Evolutionary conservation across 2,797 vertebrate species (phyloP).

Genomic region (Pogoniulus pusillus): DNA sequence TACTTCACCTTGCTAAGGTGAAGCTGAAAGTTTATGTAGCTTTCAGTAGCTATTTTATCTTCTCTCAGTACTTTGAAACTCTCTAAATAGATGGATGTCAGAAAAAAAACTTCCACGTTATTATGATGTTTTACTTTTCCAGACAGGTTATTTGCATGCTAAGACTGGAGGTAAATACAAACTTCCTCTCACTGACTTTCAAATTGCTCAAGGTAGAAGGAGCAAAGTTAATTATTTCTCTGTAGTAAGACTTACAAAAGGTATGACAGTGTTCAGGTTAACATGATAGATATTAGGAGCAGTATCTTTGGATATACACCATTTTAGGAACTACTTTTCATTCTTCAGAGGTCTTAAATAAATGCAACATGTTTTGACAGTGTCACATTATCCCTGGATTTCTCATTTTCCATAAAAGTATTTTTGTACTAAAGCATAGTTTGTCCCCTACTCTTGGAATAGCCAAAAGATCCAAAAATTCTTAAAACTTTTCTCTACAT

Average conservation of each 20-base stretch:
- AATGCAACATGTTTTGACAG: background rate
- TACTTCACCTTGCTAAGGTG: background rate
- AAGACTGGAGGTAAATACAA: background rate
- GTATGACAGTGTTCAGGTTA: background rate
- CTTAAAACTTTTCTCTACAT: background rate
- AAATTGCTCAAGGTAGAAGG: background rate
- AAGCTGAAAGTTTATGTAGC: background rate
- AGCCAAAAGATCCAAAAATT: background rate
- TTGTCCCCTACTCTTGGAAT: background rate
- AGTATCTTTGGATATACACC: background rate
- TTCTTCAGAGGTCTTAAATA: background rate
- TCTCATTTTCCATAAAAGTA: background rate
- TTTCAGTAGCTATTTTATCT: background rate
- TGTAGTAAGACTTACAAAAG: background rate
- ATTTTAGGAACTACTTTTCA: background rate
- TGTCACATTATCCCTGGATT: background rate
- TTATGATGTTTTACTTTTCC: background rate
- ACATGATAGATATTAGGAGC: background rate
- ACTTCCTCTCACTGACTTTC: background rate
- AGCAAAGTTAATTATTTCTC: background rate
- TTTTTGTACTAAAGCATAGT: background rate
- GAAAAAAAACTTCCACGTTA: background rate
- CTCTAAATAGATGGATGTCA: background rate
- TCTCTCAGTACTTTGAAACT: background rate
- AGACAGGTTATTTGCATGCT: background rate